Conservation (phyloP, 1,140 invertebrate genomes). For the Lordiphosa clarofinis region DNA sequence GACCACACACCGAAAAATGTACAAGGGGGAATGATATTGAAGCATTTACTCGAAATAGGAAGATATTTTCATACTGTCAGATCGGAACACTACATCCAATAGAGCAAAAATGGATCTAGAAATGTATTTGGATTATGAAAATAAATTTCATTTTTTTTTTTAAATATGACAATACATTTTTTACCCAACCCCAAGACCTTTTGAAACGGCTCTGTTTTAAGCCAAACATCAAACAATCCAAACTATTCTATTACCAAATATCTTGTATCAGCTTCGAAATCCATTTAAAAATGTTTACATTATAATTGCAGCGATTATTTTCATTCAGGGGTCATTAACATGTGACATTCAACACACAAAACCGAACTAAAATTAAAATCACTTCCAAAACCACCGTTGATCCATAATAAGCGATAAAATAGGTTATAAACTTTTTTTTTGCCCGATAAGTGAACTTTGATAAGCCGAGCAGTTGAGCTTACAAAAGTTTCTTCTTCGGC, state of each 20-base stretch:
- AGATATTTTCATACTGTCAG: too few species aligned
- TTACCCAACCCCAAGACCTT: too few species aligned
- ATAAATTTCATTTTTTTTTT: too few species aligned
- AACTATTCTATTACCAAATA: constrained; percentile 1
- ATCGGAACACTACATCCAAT: too few species aligned
- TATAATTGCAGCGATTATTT: constrained; percentile 71
- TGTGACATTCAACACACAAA: constrained; percentile 49
- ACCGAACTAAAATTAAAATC: constrained; percentile 31
- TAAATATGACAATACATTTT: too few species aligned
- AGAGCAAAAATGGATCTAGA: too few species aligned
- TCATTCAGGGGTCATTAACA: constrained; percentile 66
- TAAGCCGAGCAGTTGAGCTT: constrained; percentile 35
- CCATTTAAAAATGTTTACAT: constrained; percentile 64
- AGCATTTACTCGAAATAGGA: too few species aligned
- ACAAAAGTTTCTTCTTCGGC: constrained; percentile 25
- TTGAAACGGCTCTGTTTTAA: too few species aligned
- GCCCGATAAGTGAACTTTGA: constrained; percentile 43
- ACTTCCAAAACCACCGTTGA: constrained; percentile 31
- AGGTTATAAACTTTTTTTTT: constrained; percentile 42
- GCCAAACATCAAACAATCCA: background rate
- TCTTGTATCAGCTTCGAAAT: constrained; percentile 24
- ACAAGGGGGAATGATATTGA: too few species aligned
- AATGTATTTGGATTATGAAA: too few species aligned
- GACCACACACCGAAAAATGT: constrained; percentile 25
- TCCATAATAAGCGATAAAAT: constrained; percentile 62